Conservation (phyloP, 2,888 invertebrate species). For the Spicauda simplicius region DNA sequence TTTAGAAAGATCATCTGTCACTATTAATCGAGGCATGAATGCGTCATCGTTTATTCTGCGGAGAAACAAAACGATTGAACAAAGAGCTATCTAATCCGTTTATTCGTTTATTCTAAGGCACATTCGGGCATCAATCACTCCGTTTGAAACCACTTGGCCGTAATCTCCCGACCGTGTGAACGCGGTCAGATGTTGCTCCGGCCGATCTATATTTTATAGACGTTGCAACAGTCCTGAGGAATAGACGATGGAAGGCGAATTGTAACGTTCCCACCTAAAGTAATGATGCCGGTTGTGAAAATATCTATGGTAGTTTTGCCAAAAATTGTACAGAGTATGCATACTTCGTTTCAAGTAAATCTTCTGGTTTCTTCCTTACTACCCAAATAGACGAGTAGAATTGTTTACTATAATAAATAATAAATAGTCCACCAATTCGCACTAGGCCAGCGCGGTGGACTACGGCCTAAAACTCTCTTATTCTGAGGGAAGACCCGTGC, state of each 20-base stretch:
- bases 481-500: too few species aligned
- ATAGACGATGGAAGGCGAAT: conserved; percentile 4
- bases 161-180: conserved; percentile 78
- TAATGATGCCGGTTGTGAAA: neutral
- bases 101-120: conserved; percentile 52
- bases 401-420: too few species aligned
- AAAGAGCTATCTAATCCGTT: conserved; percentile 65
- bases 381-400: too few species aligned
- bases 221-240: conserved; percentile 40
- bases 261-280: conserved; percentile 55
- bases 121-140: conserved; percentile 76
- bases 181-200: conserved; percentile 65
- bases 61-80: conserved; percentile 46
- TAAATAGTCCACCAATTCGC: too few species aligned
- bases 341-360: too few species aligned
- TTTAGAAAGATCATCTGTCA: conserved; percentile 5
- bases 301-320: too few species aligned
- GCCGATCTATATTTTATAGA: conserved; percentile 70
- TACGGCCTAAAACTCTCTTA: too few species aligned
- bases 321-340: too few species aligned
- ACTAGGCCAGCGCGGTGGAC: too few species aligned
- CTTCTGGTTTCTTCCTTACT: too few species aligned
- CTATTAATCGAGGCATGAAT: conserved; percentile 22
- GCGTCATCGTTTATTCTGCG: conserved; percentile 30
- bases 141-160: conserved; percentile 66